Base-by-base conservation (phyloP, 2,797 vertebrate species). In the Vipera latastei region DNA sequence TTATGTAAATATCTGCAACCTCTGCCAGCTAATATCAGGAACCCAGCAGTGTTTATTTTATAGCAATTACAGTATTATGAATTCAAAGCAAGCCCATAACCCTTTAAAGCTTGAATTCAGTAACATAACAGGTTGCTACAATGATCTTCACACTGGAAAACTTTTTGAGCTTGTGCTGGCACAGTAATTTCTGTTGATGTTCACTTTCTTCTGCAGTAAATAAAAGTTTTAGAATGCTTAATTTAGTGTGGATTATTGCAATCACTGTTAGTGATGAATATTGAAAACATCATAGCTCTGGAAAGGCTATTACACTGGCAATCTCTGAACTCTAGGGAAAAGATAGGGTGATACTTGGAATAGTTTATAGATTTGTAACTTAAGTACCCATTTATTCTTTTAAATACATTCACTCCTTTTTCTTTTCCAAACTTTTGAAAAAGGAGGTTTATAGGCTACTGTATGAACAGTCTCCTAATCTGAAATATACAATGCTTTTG, bases 241-340 rank as follows among this genome's bases (percentile, higher is more conserved):
- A 95, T 91, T 90, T 83, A 93, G 48, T 69, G 92, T 90, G 56
- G 92, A 93, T 89, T 94, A 61, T 69, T 93, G 53, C 89, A 92
- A 78, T 87, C 86, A 91, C 55, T 92, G 92, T 91, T 93, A 89
- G 65, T 90, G 28, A 93, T 6, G 48, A 78, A 95, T 61, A 0
- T 26, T 65, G 89, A 93, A 25, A 90, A 91, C 53, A 91, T n/a
- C 89, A 90, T 85, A 92, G 73, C 60, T 65, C 59, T 90, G 86
- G 57, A 90, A 87, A 57, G 60, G 59, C 26, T 59, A 88, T 86
- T 91, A 89, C 83, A 44, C 14, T 48, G 73, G 38, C 65, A 89
- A 89, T 92, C 53, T 90, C 65, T 51, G 61, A 86, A 88, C 44
- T 38, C n/a, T 51, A 7, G 65, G 55, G 88, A 61, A 73, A 88